Percentiles rank a stretch among this genome's conserved stretches.
Conservation (phyloP, 35 echinoderm and acorn worm genomes). For the Apostichopus californicus region DNA sequence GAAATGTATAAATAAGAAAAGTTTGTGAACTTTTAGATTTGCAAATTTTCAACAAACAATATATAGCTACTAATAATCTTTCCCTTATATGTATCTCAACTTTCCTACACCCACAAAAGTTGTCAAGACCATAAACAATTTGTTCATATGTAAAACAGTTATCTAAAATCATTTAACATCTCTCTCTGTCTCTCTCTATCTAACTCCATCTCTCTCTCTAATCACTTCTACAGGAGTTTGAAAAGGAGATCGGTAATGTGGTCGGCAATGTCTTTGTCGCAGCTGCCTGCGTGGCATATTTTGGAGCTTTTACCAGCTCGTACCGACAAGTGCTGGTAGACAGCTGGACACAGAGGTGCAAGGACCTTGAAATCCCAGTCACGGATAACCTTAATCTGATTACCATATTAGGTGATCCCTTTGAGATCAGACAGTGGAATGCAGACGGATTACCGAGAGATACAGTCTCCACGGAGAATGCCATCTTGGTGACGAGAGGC, state of each 20-base stretch:
- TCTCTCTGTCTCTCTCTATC: background rate
- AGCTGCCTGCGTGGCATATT: constrained; percentile 97
- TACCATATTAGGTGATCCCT: constrained; percentile 89
- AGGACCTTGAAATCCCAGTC: constrained; percentile 91
- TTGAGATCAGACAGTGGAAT: constrained; percentile 99
- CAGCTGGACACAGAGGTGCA: constrained; percentile 84
- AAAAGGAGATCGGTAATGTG: constrained; percentile 85
- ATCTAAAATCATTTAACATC: too few relatives aligned
- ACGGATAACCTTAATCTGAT: constrained; percentile 89
- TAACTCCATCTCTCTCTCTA: background rate
- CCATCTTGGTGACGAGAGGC: constrained; percentile 91
- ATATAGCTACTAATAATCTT: background rate
- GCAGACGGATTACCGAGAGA: constrained; percentile 94
- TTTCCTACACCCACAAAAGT: too few relatives aligned
- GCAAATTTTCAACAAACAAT: background rate
- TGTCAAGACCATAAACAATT: too few relatives aligned
- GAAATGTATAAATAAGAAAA: too few relatives aligned
- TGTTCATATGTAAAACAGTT: too few relatives aligned
- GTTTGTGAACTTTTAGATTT: too few relatives aligned
- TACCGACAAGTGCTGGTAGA: constrained; percentile 86
- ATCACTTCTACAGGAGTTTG: constrained; percentile 63
- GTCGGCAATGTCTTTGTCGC: constrained; percentile 98
- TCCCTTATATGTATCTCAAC: background rate
- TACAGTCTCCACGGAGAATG: constrained; percentile 97
- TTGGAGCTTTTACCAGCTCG: constrained; percentile 94